Evolutionary conservation across 2,113 vertebrate genomes (phyloP).

Genomic region (Hippocampus mohnikei): DNA sequence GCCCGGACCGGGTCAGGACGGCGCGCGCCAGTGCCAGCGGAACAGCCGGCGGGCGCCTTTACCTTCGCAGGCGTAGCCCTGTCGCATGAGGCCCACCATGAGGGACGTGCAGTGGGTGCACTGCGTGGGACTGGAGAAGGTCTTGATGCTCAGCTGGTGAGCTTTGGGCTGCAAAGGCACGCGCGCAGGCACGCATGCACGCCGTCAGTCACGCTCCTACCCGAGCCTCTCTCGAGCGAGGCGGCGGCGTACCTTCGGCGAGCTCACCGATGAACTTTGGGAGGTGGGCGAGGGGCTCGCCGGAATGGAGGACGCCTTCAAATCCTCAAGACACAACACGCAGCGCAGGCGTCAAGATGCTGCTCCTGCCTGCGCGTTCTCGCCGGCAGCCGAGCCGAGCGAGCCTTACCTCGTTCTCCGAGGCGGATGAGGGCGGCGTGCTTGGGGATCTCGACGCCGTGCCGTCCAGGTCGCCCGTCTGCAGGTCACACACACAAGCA

Average conservation of each 20-base stretch:
- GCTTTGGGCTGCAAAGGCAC: conserved; percentile 83
- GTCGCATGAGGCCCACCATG: conserved; percentile 93
- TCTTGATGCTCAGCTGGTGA: conserved; percentile 93
- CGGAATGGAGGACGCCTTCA: conserved; percentile 70
- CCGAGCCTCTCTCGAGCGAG: neutral
- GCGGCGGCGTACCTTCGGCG: conserved; percentile 81
- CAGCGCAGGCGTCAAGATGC: neutral
- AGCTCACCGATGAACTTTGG: conserved; percentile 76
- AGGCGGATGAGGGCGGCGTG: conserved; percentile 67
- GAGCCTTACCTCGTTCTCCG: conserved; percentile 76
- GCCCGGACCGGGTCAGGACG: neutral
- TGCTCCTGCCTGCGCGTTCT: no score
- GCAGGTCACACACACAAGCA: conserved; percentile 7
- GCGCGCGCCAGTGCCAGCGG: no score
- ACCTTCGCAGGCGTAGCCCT: conserved; percentile 96
- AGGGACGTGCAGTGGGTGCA: conserved; percentile 95
- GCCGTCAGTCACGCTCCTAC: no score
- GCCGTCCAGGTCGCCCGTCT: conserved; percentile 82
- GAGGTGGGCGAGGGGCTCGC: conserved; percentile 74
- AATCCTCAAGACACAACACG: conserved; percentile 73
- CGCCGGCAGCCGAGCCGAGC: neutral
- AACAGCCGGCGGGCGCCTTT: neutral
- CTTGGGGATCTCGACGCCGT: conserved; percentile 73
- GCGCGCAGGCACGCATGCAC: neutral
- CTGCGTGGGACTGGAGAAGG: conserved; percentile 89